Percentiles rank a stretch among this genome's conserved stretches.
Evolutionary conservation across 2,113 vertebrate genomes (phyloP).

Genomic region (Macrotus californicus): DNA sequence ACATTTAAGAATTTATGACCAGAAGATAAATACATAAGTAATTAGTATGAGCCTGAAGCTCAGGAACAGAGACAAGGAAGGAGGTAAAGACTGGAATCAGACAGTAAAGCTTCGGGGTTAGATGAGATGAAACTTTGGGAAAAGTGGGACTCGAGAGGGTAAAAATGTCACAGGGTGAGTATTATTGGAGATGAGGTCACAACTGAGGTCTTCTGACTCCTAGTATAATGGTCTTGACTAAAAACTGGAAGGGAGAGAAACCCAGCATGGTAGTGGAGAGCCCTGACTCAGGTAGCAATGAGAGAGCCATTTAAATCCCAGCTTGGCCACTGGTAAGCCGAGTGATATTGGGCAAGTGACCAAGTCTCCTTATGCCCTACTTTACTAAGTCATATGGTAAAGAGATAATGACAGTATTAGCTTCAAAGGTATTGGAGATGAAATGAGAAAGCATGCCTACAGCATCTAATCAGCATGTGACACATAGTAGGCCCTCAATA

Average conservation of each 20-base stretch:
- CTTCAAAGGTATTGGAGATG: not conserved
- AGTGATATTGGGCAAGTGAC: not conserved
- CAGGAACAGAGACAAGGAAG: not conserved
- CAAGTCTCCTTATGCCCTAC: not conserved
- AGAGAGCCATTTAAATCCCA: not conserved
- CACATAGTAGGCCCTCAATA: not conserved
- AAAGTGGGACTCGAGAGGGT: not conserved
- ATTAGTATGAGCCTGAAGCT: not conserved
- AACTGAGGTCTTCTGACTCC: not conserved
- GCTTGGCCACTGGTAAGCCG: not conserved
- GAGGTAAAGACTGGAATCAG: not conserved
- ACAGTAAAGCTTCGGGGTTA: not conserved
- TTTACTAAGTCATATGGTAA: not conserved
- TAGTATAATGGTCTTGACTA: not conserved
- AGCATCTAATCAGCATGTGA: not conserved
- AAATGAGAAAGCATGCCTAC: not conserved
- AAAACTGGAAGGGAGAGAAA: not conserved
- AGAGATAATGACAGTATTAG: not conserved
- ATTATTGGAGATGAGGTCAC: not conserved
- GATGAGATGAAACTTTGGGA: not conserved
- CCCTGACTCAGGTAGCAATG: not conserved
- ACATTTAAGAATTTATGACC: not conserved
- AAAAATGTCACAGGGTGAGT: not conserved
- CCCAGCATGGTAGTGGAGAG: not conserved
- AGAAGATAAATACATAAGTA: not conserved